Conservation (phyloP, 2,888 invertebrate species). For the Ectropis crepuscularia region DNA sequence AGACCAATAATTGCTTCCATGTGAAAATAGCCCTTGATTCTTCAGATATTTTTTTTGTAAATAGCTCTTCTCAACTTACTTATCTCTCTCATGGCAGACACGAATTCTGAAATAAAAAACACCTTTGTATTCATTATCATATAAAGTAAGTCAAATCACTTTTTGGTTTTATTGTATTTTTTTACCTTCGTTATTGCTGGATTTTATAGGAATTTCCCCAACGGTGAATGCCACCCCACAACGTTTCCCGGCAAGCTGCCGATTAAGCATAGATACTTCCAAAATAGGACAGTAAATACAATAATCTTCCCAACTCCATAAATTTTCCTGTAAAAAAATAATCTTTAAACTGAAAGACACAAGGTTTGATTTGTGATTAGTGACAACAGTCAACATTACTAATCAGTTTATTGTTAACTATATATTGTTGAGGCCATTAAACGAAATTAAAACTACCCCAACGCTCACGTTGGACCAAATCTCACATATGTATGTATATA, state of each 20-base stretch:
- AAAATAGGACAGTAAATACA: slow-evolving; percentile 87
- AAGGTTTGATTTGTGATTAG: too few relatives aligned
- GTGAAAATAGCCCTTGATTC: too few relatives aligned
- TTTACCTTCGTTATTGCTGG: slow-evolving; percentile 59
- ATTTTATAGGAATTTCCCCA: slow-evolving; percentile 83
- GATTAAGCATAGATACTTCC: slow-evolving; percentile 88
- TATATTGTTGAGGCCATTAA: too few relatives aligned
- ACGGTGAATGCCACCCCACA: slow-evolving; percentile 88
- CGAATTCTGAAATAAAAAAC: slow-evolving; percentile 60
- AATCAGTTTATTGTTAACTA: too few relatives aligned
- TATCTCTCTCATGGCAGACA: slow-evolving; percentile 52
- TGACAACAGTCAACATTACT: too few relatives aligned
- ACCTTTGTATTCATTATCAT: not conserved
- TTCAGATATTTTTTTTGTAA: too few relatives aligned
- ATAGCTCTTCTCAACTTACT: slow-evolving; percentile 53
- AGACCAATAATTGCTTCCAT: too few relatives aligned
- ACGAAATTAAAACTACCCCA: too few relatives aligned
- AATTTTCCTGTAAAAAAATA: slow-evolving; percentile 72
- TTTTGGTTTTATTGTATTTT: not conserved
- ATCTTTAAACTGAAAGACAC: too few relatives aligned
- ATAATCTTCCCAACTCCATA: slow-evolving; percentile 87
- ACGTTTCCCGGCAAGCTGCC: slow-evolving; percentile 77
- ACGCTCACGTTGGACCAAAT: too few relatives aligned
- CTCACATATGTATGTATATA: too few relatives aligned
- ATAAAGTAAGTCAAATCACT: too few relatives aligned